Evolutionary conservation across 1,140 invertebrate species (phyloP), one percentile per base, ranked within the genome.

Genomic region (Diabrotica virgifera): DNA sequence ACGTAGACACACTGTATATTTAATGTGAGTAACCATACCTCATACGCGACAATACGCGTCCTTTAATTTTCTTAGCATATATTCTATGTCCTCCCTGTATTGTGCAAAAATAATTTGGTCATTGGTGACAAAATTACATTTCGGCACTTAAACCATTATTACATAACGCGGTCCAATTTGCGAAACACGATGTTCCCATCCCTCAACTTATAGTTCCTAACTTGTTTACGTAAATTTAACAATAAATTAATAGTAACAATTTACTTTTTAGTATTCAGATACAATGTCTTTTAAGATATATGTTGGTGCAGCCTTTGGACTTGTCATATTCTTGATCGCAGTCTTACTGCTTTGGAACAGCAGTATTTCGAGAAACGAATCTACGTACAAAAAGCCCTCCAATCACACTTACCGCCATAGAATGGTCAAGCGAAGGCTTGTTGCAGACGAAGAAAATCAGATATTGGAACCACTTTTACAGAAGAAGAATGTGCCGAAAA

Each of bases 261-360:
- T 67, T 69, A 36, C 51, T 46, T 72, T 72, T 35, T 40, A 70
- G 70, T 72, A 73, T 37, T 66, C 67, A 11, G 64, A 72, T 40
- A 70, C 70, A 1, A 65, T 68, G 50, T 60, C 70, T 35, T 75
- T 73, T 55, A 73, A 75, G 62, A 62, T 72, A 12, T 73, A 72
- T 50, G 72, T 70, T 8, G 70, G 65, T n/a, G 67, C 63, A 36
- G 73, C 68, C 5, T 71, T 73, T 14, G 68, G 57, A 36, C n/a
- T 73, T 11, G 46, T 72, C 0, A n/a, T 67, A 24, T 24, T 68
- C 6, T 50, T 74, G 46, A 55, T 74, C 6, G 46, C 73, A 7
- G 12, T 70, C 8, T 62, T 72, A 24, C 54, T 72, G 6, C 64
- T 69, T n/a, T 70, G 68, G 64, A 66, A 55, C 14, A 67, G 64